Percentiles rank a stretch among this genome's conserved stretches.
These are phyloP conservation scores for Aquatica leii DNA, from an alignment of 2,888 invertebrate genomes.

Conservation along the genomic window DNA sequence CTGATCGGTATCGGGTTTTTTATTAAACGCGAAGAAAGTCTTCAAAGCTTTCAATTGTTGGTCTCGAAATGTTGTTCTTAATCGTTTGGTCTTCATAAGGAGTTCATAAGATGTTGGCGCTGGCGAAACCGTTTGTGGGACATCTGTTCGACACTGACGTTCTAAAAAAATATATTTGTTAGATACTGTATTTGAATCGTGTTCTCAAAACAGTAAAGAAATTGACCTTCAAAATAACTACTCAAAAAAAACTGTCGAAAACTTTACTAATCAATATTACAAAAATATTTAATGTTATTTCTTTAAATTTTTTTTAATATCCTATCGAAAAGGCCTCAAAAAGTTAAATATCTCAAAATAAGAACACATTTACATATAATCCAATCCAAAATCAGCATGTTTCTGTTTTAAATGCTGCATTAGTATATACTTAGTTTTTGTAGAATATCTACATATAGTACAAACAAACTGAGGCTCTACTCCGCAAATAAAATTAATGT, in stretches of 20 bases:
- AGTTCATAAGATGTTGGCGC: neutral
- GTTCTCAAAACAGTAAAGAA: too few relatives aligned
- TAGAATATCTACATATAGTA: constrained; percentile 29
- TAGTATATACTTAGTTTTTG: constrained; percentile 38
- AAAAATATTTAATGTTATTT: too few relatives aligned
- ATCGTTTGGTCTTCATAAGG: neutral
- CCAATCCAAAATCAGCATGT: constrained; percentile 10
- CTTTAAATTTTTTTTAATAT: too few relatives aligned
- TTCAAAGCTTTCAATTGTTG: constrained; percentile 4
- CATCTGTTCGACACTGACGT: too few relatives aligned
- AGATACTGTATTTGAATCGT: too few relatives aligned
- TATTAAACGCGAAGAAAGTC: neutral
- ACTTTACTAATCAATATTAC: too few relatives aligned
- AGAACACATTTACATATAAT: too few relatives aligned
- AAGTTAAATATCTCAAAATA: too few relatives aligned
- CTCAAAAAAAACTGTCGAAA: too few relatives aligned
- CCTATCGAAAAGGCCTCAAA: too few relatives aligned
- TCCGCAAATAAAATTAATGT: constrained; percentile 55
- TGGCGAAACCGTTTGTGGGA: neutral
- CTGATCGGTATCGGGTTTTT: neutral
- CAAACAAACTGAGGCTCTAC: constrained; percentile 43
- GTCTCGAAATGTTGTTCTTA: neutral
- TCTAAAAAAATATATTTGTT: too few relatives aligned
- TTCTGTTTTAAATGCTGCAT: constrained; percentile 30
- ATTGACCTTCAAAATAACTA: too few relatives aligned